A percentile compares a stretch with the other conserved stretches of the same genome.
Evolutionary conservation across 2,797 vertebrate species (phyloP).

Genomic region (Hipposideros larvatus): DNA sequence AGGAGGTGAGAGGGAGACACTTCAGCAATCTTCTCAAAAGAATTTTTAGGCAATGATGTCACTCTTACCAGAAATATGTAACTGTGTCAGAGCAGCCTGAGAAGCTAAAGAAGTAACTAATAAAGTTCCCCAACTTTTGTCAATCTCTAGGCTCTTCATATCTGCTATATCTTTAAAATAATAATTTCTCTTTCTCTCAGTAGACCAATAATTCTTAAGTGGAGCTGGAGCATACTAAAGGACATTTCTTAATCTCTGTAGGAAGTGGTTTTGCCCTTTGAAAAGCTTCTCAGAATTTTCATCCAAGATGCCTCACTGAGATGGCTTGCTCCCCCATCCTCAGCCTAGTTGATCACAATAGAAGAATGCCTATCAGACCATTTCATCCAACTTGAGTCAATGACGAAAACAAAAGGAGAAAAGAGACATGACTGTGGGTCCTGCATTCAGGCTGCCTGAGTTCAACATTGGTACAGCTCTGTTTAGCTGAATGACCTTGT

Average conservation of each 20-base stretch:
- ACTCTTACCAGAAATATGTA: background rate
- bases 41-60: background rate
- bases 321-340: background rate
- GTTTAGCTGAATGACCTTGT: background rate
- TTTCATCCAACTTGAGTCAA: background rate
- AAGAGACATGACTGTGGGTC: background rate
- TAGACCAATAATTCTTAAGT: constrained; percentile 7
- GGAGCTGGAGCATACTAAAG: background rate
- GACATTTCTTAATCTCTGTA: background rate
- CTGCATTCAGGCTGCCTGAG: background rate
- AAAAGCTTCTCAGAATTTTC: background rate
- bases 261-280: background rate
- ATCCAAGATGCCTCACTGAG: background rate
- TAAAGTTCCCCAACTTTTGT: background rate
- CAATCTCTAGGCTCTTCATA: background rate
- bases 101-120: background rate
- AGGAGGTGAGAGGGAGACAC: background rate
- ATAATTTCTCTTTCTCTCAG: background rate
- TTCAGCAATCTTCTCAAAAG: background rate
- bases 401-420: constrained; percentile 9
- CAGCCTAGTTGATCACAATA: background rate
- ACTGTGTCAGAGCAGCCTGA: background rate
- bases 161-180: background rate
- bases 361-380: background rate
- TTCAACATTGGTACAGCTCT: background rate